These are phyloP conservation scores for Plectropomus leopardus DNA, from an alignment of 2,113 vertebrate species.

Conservation along the genomic window DNA sequence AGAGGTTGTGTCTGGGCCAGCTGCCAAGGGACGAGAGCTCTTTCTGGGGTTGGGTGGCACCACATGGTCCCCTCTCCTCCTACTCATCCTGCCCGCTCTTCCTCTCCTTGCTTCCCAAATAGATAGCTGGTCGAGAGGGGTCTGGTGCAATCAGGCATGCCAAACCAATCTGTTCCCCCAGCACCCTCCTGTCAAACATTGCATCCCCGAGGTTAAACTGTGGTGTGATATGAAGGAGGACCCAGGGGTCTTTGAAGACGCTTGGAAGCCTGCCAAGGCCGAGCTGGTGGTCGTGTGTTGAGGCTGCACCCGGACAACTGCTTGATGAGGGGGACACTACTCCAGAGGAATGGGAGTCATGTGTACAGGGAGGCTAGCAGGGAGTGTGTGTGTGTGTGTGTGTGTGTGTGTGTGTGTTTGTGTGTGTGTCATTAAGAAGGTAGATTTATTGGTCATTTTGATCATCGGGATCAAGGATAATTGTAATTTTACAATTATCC, in stretches of 20 bases:
- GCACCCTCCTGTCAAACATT: slow-evolving; percentile 41
- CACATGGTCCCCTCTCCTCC: slow-evolving; percentile 46
- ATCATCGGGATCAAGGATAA: too few species aligned
- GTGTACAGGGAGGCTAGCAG: slow-evolving; percentile 20
- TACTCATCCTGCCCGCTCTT: slow-evolving; percentile 5
- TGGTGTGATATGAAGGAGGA: slow-evolving; percentile 32
- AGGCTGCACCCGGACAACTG: background rate
- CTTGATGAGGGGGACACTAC: slow-evolving; percentile 21
- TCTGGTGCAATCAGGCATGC: slow-evolving; percentile 58
- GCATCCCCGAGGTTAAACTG: slow-evolving; percentile 72
- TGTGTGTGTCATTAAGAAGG: too few species aligned
- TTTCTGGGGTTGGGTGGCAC: slow-evolving; percentile 37
- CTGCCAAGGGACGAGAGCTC: slow-evolving; percentile 61
- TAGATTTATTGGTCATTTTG: too few species aligned
- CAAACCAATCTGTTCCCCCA: slow-evolving; percentile 72
- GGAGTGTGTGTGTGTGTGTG: slow-evolving; percentile 37
- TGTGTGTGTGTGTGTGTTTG: too few species aligned
- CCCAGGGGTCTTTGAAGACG: background rate
- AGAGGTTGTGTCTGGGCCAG: slow-evolving; percentile 59
- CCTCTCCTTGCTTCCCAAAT: slow-evolving; percentile 16
- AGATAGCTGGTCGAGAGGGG: slow-evolving; percentile 44
- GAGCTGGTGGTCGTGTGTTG: too few species aligned
- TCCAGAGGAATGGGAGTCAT: slow-evolving; percentile 34
- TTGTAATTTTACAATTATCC: too few species aligned
- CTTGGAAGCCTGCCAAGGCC: background rate